A percentile compares a stretch with the other conserved stretches of the same genome.
Evolutionary conservation across 2,113 vertebrate genomes (phyloP).

Genomic region (Chaetodon auriga): DNA sequence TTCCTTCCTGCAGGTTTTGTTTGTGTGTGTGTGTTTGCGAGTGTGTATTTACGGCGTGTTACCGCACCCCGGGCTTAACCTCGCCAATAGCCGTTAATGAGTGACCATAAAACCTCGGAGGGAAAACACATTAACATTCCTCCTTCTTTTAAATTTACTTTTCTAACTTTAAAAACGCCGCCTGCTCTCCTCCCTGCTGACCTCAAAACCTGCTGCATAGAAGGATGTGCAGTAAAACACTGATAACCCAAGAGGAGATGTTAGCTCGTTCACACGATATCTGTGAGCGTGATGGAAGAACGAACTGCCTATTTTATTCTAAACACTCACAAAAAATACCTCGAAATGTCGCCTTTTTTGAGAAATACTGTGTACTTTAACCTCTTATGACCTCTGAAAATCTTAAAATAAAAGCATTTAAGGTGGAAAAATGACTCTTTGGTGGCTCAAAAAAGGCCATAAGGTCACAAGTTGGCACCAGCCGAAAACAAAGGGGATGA

Average conservation of each 20-base stretch:
- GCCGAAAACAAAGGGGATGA: no score
- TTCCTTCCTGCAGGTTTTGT: constrained; percentile 7
- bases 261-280: neutral
- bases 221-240: neutral
- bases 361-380: no score
- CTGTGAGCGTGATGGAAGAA: no score
- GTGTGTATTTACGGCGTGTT: constrained; percentile 25
- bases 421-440: no score
- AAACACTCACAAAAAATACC: neutral
- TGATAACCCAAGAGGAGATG: neutral
- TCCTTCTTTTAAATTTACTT: constrained; percentile 22
- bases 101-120: constrained; percentile 57
- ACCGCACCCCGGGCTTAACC: neutral
- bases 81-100: constrained; percentile 57
- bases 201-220: neutral
- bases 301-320: neutral
- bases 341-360: neutral
- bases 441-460: no score
- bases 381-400: neutral
- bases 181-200: neutral
- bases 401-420: neutral
- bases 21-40: neutral
- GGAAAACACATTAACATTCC: constrained; percentile 63
- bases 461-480: no score
- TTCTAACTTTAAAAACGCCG: constrained; percentile 25